These are phyloP conservation scores for Acanthurus tractus DNA, from an alignment of 2,797 vertebrate species.

Conservation along the genomic window DNA sequence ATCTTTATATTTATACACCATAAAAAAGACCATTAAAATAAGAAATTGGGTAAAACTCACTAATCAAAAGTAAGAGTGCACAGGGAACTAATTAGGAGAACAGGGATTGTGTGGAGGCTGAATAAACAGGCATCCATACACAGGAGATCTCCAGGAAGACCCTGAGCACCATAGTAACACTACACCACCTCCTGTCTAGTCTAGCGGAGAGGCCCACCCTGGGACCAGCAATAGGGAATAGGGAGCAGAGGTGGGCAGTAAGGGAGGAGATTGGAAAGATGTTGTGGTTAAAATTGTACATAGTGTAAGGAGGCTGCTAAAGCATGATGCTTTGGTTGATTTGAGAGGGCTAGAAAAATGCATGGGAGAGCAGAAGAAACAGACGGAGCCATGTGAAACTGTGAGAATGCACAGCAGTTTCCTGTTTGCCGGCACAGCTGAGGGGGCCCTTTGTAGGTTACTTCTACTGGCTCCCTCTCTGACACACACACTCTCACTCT, in stretches of 20 bases:
- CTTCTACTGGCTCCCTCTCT: slow-evolving; percentile 58
- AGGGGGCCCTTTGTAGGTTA: slow-evolving; percentile 73
- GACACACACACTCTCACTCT: slow-evolving; percentile 22
- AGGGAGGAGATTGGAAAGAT: slow-evolving; percentile 34
- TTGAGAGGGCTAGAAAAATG: slow-evolving; percentile 27
- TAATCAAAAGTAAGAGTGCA: slow-evolving; percentile 20
- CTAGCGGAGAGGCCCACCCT: slow-evolving; percentile 52
- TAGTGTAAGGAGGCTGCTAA: slow-evolving; percentile 37
- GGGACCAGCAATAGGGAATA: slow-evolving; percentile 55
- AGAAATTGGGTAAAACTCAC: slow-evolving; percentile 7
- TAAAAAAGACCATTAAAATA: background rate
- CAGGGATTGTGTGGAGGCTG: slow-evolving; percentile 38
- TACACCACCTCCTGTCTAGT: slow-evolving; percentile 62
- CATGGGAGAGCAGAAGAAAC: slow-evolving; percentile 51
- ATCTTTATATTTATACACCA: background rate
- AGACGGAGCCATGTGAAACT: slow-evolving; percentile 67
- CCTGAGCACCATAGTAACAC: slow-evolving; percentile 66
- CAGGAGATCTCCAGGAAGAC: slow-evolving; percentile 63
- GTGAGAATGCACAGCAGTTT: slow-evolving; percentile 76
- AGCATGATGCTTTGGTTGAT: slow-evolving; percentile 43
- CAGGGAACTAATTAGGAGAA: slow-evolving; percentile 72
- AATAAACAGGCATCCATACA: slow-evolving; percentile 62
- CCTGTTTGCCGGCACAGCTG: slow-evolving; percentile 79
- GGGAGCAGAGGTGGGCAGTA: slow-evolving; percentile 29
- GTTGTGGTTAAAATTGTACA: slow-evolving; percentile 35